Evolutionary conservation across 2,888 invertebrate genomes (phyloP).

Genomic region (Idaea dimidiata): DNA sequence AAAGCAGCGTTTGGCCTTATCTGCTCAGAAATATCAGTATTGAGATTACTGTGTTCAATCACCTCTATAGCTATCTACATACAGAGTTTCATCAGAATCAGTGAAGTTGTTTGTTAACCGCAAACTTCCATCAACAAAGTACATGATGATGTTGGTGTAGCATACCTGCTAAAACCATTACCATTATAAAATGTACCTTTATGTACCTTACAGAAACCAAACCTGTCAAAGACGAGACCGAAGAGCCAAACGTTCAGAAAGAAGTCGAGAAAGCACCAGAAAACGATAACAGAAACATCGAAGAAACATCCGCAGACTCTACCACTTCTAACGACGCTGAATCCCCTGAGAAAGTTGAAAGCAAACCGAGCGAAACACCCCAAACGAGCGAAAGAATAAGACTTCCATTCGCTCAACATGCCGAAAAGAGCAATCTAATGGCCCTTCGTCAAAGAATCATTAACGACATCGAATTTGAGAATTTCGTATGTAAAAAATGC

Average conservation of each 20-base stretch:
- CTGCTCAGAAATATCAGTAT: too few species aligned
- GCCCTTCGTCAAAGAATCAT: constrained; percentile 60
- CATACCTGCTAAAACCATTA: too few species aligned
- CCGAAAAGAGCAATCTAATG: constrained; percentile 63
- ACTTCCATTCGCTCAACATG: constrained; percentile 59
- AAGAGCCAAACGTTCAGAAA: constrained; percentile 18
- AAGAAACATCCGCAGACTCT: constrained; percentile 29
- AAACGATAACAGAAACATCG: constrained; percentile 21
- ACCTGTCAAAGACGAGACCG: constrained; percentile 25
- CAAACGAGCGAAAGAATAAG: constrained; percentile 29
- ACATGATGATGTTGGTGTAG: too few species aligned
- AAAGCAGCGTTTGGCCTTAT: too few species aligned
- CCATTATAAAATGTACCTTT: too few species aligned
- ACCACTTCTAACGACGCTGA: constrained; percentile 37
- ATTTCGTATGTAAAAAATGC: constrained; percentile 78
- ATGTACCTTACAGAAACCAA: constrained; percentile 49
- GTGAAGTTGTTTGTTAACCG: too few species aligned
- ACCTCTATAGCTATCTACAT: too few species aligned
- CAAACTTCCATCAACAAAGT: too few species aligned
- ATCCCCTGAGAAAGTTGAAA: constrained; percentile 39
- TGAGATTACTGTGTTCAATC: too few species aligned
- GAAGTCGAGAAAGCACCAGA: constrained; percentile 26
- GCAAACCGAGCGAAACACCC: constrained; percentile 2
- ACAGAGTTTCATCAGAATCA: too few species aligned
- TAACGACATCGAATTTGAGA: constrained; percentile 61